These are phyloP conservation scores for Teleopsis dalmanni DNA, from an alignment of 1,140 invertebrate genomes.

Conservation along the genomic window DNA sequence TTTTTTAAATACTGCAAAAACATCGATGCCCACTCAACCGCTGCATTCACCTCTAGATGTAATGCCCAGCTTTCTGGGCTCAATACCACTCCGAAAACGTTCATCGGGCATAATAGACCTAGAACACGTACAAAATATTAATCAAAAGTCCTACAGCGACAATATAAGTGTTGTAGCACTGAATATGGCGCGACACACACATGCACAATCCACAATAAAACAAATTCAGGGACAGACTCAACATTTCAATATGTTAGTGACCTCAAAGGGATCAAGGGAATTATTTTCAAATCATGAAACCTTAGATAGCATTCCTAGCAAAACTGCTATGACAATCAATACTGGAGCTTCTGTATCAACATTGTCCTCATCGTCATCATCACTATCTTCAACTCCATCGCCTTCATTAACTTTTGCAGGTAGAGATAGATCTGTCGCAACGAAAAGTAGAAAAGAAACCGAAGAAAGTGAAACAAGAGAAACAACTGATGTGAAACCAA, in stretches of 20 bases:
- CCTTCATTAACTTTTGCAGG: not conserved
- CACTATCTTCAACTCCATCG: not conserved
- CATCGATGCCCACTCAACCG: constrained; percentile 19
- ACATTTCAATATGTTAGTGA: not conserved
- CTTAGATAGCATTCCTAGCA: not conserved
- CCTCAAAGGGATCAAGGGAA: not conserved
- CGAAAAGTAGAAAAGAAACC: not conserved
- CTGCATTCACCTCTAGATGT: constrained; percentile 44
- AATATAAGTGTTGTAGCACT: constrained; percentile 3
- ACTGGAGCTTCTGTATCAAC: not conserved
- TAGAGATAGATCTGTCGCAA: not conserved
- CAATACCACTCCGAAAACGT: constrained; percentile 49
- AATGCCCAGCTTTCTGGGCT: constrained; percentile 53
- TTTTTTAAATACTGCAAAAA: not conserved
- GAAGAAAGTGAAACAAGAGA: constrained; percentile 1
- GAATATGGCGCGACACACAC: constrained; percentile 12
- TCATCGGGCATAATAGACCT: constrained; percentile 37
- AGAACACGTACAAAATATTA: constrained; percentile 7
- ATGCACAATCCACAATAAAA: not conserved
- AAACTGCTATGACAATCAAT: not conserved
- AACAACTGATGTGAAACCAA: not conserved
- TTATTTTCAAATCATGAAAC: not conserved
- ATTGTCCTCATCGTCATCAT: not conserved
- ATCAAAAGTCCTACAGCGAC: constrained; percentile 11
- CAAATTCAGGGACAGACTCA: not conserved